phyloP scores from a whole-genome alignment of 2,888 invertebrate genomes.

The Sturmia bella region DNA sequence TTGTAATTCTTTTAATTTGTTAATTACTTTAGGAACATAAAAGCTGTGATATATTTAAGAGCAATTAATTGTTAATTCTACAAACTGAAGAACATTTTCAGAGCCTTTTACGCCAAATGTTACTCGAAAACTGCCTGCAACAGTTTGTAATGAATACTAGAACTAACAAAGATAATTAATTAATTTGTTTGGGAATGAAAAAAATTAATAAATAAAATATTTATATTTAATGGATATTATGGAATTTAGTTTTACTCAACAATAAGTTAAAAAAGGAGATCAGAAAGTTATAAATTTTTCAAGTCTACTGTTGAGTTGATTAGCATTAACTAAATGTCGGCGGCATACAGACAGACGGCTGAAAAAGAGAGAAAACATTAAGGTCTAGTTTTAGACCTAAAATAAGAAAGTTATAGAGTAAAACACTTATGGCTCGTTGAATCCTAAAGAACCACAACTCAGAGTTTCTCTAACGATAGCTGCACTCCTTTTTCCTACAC shows the following conservation, averaged over 20 bases:
- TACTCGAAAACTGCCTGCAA: neutral
- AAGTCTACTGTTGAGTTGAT: too few relatives aligned
- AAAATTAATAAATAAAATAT: neutral
- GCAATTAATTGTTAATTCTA: constrained; percentile 11
- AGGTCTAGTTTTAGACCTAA: too few relatives aligned
- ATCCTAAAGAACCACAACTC: too few relatives aligned
- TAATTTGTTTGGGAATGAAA: neutral
- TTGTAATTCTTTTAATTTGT: constrained; percentile 5
- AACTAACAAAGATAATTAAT: constrained; percentile 21
- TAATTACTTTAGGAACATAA: constrained; percentile 37
- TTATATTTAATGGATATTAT: neutral
- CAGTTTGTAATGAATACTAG: constrained; percentile 11
- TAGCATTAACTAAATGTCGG: too few relatives aligned
- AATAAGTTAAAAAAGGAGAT: too few relatives aligned
- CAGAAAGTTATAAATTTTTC: too few relatives aligned
- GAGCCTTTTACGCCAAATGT: constrained; percentile 13
- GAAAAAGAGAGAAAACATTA: too few relatives aligned
- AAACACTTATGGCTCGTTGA: too few relatives aligned
- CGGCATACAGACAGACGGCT: too few relatives aligned
- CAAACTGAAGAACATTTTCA: neutral
- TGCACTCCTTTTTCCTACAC: too few relatives aligned
- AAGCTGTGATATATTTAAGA: constrained; percentile 47
- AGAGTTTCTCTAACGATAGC: too few relatives aligned
- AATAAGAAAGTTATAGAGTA: too few relatives aligned
- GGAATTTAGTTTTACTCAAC: neutral